Evolutionary conservation across 2,888 invertebrate genomes (phyloP).

Genomic region (Elegia similella): DNA sequence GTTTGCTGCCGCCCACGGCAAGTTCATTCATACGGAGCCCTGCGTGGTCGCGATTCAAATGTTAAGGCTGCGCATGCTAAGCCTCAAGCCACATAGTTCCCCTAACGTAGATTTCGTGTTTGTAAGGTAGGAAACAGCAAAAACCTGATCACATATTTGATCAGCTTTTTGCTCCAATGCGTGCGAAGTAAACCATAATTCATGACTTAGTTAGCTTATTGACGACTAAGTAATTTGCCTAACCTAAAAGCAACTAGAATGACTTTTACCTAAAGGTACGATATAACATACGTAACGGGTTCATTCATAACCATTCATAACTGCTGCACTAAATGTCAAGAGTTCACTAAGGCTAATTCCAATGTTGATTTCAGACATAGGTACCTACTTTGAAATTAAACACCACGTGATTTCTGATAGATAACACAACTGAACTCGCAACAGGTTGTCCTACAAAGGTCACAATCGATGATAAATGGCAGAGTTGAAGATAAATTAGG

Average conservation of each 20-base stretch:
- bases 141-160: too few relatives aligned
- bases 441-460: conserved; percentile 60
- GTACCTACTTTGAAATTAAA: conserved; percentile 13
- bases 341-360: conserved; percentile 27
- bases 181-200: too few relatives aligned
- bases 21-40: conserved; percentile 74
- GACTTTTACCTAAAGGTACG: too few relatives aligned
- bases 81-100: background rate
- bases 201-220: too few relatives aligned
- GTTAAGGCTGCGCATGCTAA: conserved; percentile 53
- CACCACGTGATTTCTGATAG: conserved; percentile 31
- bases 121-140: too few relatives aligned
- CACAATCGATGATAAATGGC: conserved; percentile 66
- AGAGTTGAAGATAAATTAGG: conserved; percentile 56
- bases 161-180: too few relatives aligned
- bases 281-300: background rate
- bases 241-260: too few relatives aligned
- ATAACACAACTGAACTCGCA: conserved; percentile 38
- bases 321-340: conserved; percentile 35
- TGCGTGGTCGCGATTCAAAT: conserved; percentile 57
- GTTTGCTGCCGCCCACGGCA: conserved; percentile 64
- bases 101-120: background rate
- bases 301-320: background rate
- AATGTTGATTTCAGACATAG: conserved; percentile 26
- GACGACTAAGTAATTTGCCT: too few relatives aligned